Evolutionary conservation across 2,113 vertebrate species (phyloP).

Genomic region (Cygnus buccinator): DNA sequence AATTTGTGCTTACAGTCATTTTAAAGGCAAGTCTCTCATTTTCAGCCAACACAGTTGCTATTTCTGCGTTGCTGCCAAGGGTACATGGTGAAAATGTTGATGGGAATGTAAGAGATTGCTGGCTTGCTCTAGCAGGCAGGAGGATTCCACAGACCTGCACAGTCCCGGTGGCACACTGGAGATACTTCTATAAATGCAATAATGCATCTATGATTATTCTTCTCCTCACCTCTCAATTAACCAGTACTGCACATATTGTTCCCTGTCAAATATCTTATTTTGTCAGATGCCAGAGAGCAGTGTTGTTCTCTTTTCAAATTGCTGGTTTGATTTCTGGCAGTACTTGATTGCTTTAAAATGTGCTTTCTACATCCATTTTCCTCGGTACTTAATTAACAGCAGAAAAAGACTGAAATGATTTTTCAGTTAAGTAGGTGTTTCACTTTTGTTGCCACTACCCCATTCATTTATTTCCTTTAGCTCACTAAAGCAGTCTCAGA

Average conservation of each 20-base stretch:
- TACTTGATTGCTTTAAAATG: conserved; percentile 63
- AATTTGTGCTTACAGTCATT: not conserved
- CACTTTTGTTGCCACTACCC: conserved; percentile 29
- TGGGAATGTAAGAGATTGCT: conserved; percentile 14
- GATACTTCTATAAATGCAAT: conserved; percentile 45
- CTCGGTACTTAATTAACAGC: conserved; percentile 64
- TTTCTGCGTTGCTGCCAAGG: conserved; percentile 25
- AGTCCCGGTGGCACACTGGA: not conserved
- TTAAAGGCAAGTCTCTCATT: not conserved
- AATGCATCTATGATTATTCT: conserved; percentile 63
- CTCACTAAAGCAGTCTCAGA: not conserved
- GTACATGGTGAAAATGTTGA: not conserved
- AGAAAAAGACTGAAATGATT: conserved; percentile 51
- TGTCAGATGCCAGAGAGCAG: conserved; percentile 57
- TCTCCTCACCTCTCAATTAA: conserved; percentile 59
- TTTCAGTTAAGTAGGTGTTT: conserved; percentile 61
- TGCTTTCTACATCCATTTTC: conserved; percentile 61
- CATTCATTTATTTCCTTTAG: conserved; percentile 49
- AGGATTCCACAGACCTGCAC: conserved; percentile 19
- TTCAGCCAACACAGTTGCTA: conserved; percentile 23
- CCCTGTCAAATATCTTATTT: conserved; percentile 60
- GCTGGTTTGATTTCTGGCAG: conserved; percentile 66
- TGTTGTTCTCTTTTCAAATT: conserved; percentile 64
- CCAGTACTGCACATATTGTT: conserved; percentile 66
- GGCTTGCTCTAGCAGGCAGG: conserved; percentile 37